A percentile compares a stretch with the other conserved stretches of the same genome.
Conservation (phyloP, 2,888 invertebrate genomes). For the Apantesis nais region DNA sequence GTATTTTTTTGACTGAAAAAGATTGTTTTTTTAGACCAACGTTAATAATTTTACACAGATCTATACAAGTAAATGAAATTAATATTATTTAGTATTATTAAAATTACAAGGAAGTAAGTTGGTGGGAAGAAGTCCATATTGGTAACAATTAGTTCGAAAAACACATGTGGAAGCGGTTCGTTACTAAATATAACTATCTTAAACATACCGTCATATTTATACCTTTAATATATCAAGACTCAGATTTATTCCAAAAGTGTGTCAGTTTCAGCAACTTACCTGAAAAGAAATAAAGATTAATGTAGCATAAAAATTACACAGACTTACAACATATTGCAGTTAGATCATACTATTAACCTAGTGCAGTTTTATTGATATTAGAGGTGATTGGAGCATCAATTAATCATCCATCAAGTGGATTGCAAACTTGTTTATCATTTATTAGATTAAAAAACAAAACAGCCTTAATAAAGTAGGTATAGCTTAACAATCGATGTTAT, state of each 20-base stretch:
- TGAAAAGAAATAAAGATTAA: slow-evolving; percentile 11
- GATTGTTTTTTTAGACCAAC: too few species aligned
- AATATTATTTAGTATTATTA: too few species aligned
- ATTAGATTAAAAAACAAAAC: neutral
- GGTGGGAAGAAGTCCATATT: too few species aligned
- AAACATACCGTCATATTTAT: neutral
- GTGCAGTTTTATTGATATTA: neutral
- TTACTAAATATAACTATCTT: neutral
- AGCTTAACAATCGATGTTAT: slow-evolving; percentile 18
- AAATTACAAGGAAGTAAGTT: too few species aligned
- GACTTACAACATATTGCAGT: neutral
- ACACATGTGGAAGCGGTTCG: too few species aligned
- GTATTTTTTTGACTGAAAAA: too few species aligned
- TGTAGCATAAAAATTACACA: neutral
- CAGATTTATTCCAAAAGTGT: neutral
- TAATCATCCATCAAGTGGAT: neutral
- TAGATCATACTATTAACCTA: neutral
- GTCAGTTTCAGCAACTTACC: slow-evolving; percentile 16
- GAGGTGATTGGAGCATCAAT: neutral
- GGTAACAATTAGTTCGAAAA: too few species aligned
- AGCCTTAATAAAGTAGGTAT: slow-evolving; percentile 1
- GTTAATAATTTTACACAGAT: too few species aligned
- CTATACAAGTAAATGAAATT: too few species aligned
- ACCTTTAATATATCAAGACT: neutral
- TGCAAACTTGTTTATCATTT: neutral